phyloP scores from a whole-genome alignment of 2,888 invertebrate species.

The Dryobotodes eremita region DNA sequence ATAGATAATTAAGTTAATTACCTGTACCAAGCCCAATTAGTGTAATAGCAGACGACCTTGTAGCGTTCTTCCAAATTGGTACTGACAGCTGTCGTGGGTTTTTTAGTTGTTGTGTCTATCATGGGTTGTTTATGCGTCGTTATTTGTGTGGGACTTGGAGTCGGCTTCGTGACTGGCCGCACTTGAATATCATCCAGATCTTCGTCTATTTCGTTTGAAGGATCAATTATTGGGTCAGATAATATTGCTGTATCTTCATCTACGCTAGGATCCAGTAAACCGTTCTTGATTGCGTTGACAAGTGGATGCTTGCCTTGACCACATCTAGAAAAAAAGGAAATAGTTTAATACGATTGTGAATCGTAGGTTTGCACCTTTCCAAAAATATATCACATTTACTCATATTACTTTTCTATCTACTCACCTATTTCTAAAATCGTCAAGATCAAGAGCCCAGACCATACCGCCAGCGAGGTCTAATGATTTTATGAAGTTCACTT shows the following conservation, averaged over 20 bases:
- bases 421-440: slow-evolving; percentile 94
- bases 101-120: slow-evolving; percentile 76
- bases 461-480: slow-evolving; percentile 96
- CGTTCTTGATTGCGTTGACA: slow-evolving; percentile 94
- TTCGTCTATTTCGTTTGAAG: slow-evolving; percentile 81
- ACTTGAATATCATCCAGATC: slow-evolving; percentile 86
- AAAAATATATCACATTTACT: not conserved
- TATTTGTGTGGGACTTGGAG: slow-evolving; percentile 60
- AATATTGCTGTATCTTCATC: slow-evolving; percentile 71
- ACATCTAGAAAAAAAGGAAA: slow-evolving; percentile 87
- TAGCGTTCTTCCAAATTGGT: slow-evolving; percentile 84
- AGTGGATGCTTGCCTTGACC: slow-evolving; percentile 95
- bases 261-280: slow-evolving; percentile 89
- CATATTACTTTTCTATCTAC: not conserved
- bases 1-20: slow-evolving; percentile 61
- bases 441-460: slow-evolving; percentile 97
- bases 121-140: slow-evolving; percentile 68
- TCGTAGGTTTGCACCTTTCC: no score
- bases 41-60: slow-evolving; percentile 97
- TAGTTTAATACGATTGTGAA: not conserved
- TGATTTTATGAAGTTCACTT: slow-evolving; percentile 94
- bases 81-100: slow-evolving; percentile 70
- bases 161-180: slow-evolving; percentile 73
- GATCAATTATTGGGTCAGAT: slow-evolving; percentile 73
- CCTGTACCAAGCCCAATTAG: slow-evolving; percentile 98